Base-by-base conservation (phyloP, 2,888 invertebrate genomes). In the Rhagium mordax region DNA sequence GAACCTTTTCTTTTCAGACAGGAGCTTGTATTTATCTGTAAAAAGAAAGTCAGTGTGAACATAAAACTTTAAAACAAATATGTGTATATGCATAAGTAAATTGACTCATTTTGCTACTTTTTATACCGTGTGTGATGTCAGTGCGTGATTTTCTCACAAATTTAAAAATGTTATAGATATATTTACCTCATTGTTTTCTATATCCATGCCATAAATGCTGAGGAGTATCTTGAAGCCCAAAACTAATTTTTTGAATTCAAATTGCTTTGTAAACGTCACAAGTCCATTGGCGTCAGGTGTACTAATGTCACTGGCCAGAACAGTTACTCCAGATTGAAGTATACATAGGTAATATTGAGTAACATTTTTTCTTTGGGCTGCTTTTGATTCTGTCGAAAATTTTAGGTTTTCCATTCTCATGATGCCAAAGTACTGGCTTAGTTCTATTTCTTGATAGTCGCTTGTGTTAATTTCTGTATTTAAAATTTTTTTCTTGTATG, bases 141-240 rank as follows among this genome's bases (percentile, higher is more conserved):
- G 10, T 47, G 47, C 3, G n/a, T 47, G 10, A 5, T 10, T 5
- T 47, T 47, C 13, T n/a, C 47, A 47, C 47, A 47, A 47, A n/a
- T 47, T 47, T 3, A 47, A 3, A n/a, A 47, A n/a, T 47, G n/a
- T 47, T 47, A 47, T 51, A n/a, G 3, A 7, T 47, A 20, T 68
- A 51, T 65, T 71, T 55, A 69, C 71, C 33, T 70, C 47, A 29
- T 74, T 53, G 6, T 60, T 71, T 20, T 69, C 59, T 48, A 68
- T 10, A 15, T 24, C 6, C n/a, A 74, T n/a, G 0, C 62, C 47
- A 55, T 64, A 74, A 5, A 74, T 15, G 33, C 60, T 71, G 6
- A 74, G 20, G 3, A 59, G 3, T 7, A 74, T 71, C 24, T 69
- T 57, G 16, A 74, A 74, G 21, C 72, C 71, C 2, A 48, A 47